These are phyloP conservation scores for Dipus sagitta DNA, from an alignment of 2,797 vertebrate genomes.

Conservation along the genomic window DNA sequence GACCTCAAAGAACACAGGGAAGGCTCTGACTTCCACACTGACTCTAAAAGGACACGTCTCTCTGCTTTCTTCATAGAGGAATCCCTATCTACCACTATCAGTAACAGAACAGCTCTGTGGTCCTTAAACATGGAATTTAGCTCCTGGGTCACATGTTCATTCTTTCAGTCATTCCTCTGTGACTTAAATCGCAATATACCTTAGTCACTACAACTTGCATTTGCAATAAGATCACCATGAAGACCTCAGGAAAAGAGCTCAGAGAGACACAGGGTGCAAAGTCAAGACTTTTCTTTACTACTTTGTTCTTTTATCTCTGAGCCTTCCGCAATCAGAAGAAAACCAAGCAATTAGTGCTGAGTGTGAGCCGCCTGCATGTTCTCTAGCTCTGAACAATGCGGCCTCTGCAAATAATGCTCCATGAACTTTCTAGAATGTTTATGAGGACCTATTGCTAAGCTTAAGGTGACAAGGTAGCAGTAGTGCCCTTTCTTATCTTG, in stretches of 20 bases:
- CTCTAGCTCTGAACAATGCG: conserved; percentile 46
- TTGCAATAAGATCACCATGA: not conserved
- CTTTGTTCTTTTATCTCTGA: conserved; percentile 50
- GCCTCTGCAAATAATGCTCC: conserved; percentile 69
- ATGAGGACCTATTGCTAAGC: not conserved
- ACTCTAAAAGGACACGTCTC: conserved; percentile 39
- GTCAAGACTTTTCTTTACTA: conserved; percentile 50
- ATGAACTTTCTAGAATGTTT: conserved; percentile 62
- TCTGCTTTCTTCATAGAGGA: not conserved
- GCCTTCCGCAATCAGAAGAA: conserved; percentile 63
- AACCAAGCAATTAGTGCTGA: conserved; percentile 57
- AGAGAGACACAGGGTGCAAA: not conserved
- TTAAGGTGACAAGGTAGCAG: not conserved
- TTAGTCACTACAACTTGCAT: conserved; percentile 8
- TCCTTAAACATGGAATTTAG: conserved; percentile 55
- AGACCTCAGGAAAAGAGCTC: not conserved
- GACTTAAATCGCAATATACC: not conserved
- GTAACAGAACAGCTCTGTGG: not conserved
- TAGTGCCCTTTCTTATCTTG: not conserved
- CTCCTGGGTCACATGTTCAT: conserved; percentile 19
- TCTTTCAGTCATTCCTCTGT: conserved; percentile 58
- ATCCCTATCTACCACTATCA: not conserved
- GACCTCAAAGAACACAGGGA: not conserved
- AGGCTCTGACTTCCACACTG: not conserved
- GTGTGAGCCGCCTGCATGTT: conserved; percentile 67